Conservation (phyloP, 1,140 invertebrate species). For the Drosophila murphyi region DNA sequence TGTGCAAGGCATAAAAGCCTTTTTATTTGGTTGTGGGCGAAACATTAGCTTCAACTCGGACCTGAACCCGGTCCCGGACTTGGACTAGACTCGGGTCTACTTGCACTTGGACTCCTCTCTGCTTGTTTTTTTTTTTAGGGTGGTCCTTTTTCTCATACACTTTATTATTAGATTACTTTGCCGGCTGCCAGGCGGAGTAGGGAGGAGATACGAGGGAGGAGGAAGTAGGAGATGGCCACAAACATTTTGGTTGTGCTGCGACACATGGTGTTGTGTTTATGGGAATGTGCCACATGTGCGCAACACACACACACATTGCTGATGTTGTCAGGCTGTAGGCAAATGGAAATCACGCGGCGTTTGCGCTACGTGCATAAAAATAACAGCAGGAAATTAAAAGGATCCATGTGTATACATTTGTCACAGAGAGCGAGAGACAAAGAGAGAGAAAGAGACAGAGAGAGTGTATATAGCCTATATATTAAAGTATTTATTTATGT, state of each 20-base stretch:
- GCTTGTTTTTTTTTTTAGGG: slow-evolving; percentile 10
- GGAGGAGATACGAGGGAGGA: no score
- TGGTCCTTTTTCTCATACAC: slow-evolving; percentile 27
- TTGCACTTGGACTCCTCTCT: no score
- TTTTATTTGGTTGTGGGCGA: slow-evolving; percentile 11
- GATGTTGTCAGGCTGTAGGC: slow-evolving; percentile 20
- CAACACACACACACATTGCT: slow-evolving; percentile 12
- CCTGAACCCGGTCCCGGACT: background rate
- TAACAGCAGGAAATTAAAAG: slow-evolving; percentile 81
- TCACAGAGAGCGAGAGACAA: background rate
- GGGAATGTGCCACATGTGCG: slow-evolving; percentile 70
- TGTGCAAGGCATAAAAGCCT: slow-evolving; percentile 32
- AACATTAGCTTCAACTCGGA: slow-evolving; percentile 28
- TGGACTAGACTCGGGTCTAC: background rate
- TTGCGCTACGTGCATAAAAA: slow-evolving; percentile 67
- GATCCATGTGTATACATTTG: slow-evolving; percentile 48
- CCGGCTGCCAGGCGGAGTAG: background rate
- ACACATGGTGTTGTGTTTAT: slow-evolving; percentile 54
- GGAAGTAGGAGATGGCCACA: no score
- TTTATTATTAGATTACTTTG: slow-evolving; percentile 63
- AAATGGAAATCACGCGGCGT: slow-evolving; percentile 76
- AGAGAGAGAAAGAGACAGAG: background rate
- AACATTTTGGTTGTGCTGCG: background rate
- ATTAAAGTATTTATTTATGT: background rate
- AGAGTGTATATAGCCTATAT: no score